A percentile compares a stretch with the other conserved stretches of the same genome.
Evolutionary conservation across 1,140 invertebrate species (phyloP).

Genomic region (Delia radicum): DNA sequence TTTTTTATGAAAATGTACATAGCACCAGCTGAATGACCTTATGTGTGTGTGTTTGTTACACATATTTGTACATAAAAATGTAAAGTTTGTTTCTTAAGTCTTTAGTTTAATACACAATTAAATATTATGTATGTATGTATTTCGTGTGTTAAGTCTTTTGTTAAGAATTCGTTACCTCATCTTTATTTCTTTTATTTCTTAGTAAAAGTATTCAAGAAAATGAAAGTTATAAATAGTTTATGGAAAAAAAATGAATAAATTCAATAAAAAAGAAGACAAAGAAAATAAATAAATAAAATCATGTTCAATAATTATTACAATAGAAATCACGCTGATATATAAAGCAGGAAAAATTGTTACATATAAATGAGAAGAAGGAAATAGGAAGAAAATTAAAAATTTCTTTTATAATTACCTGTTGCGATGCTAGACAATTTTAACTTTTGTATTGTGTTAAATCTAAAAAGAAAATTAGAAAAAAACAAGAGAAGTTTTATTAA

Average conservation of each 20-base stretch:
- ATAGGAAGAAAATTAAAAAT: neutral
- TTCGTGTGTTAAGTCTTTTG: no score
- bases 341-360: neutral
- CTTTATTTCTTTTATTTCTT: no score
- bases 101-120: neutral
- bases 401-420: neutral
- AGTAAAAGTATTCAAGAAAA: neutral
- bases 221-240: neutral
- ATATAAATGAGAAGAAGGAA: neutral
- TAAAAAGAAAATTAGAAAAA: neutral
- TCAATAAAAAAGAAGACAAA: no score
- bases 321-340: neutral
- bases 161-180: neutral
- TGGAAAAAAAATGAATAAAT: neutral
- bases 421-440: neutral
- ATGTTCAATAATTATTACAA: neutral
- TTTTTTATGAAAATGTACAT: no score
- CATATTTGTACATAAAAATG: neutral
- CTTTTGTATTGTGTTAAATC: neutral
- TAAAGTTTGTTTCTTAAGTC: no score
- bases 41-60: neutral
- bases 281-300: neutral
- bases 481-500: neutral
- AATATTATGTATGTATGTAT: neutral
- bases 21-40: no score